Percentiles rank a stretch among this genome's conserved stretches.
phyloP scores from a whole-genome alignment of 2,113 vertebrate genomes.

The Tetrax tetrax region DNA sequence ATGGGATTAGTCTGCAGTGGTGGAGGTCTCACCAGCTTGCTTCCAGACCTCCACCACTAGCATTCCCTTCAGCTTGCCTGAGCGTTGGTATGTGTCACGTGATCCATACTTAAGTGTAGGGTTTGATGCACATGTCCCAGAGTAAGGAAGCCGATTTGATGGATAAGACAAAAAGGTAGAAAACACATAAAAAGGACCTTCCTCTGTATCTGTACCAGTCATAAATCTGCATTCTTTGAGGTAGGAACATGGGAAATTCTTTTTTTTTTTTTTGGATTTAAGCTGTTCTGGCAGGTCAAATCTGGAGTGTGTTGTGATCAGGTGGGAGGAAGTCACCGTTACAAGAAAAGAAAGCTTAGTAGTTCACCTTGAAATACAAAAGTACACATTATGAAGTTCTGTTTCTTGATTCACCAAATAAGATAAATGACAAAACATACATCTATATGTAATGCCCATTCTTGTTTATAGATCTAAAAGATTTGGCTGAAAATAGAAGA shows the following conservation, averaged over 20 bases:
- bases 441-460: neutral
- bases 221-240: neutral
- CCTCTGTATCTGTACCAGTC: neutral
- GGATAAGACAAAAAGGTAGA: neutral
- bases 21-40: neutral
- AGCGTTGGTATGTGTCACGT: neutral
- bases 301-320: neutral
- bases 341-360: neutral
- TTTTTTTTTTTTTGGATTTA: neutral
- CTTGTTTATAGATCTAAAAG: neutral
- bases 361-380: neutral
- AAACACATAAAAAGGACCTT: neutral
- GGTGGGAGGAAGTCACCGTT: neutral
- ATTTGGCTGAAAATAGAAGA: neutral
- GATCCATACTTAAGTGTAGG: accelerated
- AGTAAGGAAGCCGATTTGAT: neutral
- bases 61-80: neutral
- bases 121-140: neutral
- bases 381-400: neutral
- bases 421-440: neutral
- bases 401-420: neutral
- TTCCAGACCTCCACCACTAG: neutral
- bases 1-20: neutral
- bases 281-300: neutral
- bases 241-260: neutral